Evolutionary conservation across 2,113 vertebrate species (phyloP), one percentile per base, ranked within the genome.

Genomic region (Lanius ludovicianus): DNA sequence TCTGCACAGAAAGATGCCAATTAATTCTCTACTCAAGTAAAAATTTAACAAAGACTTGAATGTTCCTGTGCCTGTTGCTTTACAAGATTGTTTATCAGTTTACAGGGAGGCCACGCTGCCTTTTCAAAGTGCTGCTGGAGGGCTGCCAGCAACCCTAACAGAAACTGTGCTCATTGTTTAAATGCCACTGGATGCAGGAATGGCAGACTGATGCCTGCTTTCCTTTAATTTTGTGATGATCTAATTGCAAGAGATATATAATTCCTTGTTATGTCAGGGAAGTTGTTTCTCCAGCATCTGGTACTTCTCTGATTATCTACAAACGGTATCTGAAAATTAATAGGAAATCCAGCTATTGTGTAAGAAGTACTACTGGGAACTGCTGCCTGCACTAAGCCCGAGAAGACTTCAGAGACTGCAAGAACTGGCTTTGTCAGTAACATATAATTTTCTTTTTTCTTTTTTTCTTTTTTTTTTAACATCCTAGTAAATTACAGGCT

Each of bases 181-280:
- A 93, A 81, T 87, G 88, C 44, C 57, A 46, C 68, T 70, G 85
- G 71, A 85, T 96, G 53, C 2, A 9, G 82, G 90, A 87, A 75
- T 22, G 47, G 89, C 76, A 96, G 84, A 62, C 47, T 60, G 90
- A 74, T 95, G 92, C 63, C 95, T 96, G 92, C 80, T 96, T 91
- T 87, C 77, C 74, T 95, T 97, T 96, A 46, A 60, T 92, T 96
- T 92, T 89, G 80, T 50, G 86, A 85, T 95, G 70, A 96, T 96
- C 86, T 95, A 97, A 96, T 96, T 96, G 96, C 65, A 76, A 89
- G 92, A 95, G 93, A 97, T 95, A 91, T 69, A 82, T 87, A 91
- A 94, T 93, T 95, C 88, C 93, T 92, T 4, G 42, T 94, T 95
- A 84, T 90, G 86, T 67, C 92, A 87, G 85, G 76, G 90, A 96